A percentile compares a stretch with the other conserved stretches of the same genome.
These are phyloP conservation scores for Marcusenius ussheri DNA, from an alignment of 2,113 vertebrate genomes.

Conservation along the genomic window DNA sequence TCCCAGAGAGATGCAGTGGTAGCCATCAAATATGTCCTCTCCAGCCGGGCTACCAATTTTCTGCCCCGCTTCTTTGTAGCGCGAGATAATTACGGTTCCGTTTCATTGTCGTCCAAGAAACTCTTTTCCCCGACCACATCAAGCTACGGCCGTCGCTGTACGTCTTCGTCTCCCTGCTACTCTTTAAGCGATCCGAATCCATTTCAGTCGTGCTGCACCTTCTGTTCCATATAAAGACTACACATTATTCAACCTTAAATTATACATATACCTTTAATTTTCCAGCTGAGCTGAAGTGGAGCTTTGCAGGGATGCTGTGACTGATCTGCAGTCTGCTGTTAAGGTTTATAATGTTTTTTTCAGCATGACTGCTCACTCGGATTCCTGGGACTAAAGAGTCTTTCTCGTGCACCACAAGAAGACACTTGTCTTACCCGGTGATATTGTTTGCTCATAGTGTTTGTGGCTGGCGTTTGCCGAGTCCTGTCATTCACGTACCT, in stretches of 20 bases:
- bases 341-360: neutral
- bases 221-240: neutral
- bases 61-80: neutral
- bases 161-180: neutral
- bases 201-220: neutral
- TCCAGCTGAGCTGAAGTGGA: neutral
- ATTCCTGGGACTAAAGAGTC: neutral
- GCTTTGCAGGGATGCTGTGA: neutral
- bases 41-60: neutral
- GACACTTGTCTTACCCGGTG: neutral
- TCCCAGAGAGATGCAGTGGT: neutral
- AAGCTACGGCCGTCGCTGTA: neutral
- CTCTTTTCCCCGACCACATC: neutral
- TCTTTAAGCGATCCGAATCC: neutral
- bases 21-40: neutral
- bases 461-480: neutral
- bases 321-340: neutral
- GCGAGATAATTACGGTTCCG: neutral
- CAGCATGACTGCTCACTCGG: neutral
- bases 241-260: neutral
- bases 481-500: neutral
- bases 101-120: constrained; percentile 1
- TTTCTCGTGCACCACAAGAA: neutral
- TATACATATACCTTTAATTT: constrained; percentile 2
- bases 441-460: neutral